Evolutionary conservation across 2,797 vertebrate species (phyloP), one percentile per base, ranked within the genome.

Genomic region (Pogoniulus pusillus): DNA sequence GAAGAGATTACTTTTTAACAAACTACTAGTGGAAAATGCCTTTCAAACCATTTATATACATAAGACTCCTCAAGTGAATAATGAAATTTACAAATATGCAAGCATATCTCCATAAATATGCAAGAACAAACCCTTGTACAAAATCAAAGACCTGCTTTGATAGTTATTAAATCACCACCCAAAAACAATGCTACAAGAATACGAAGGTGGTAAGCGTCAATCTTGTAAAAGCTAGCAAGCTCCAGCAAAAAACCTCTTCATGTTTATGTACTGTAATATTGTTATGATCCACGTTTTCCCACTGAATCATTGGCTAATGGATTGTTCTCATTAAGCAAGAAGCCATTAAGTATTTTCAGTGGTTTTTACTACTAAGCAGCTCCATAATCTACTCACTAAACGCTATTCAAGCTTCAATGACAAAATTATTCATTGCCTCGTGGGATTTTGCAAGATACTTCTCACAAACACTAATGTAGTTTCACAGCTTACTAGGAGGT

Each of bases 241-340:
- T 10, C 43, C 54, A 73, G 26, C 54, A 47, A 4, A 92, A 91
- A 91, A 60, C 12, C 30, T 64, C 16, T 4, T 66, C 64, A 5
- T 43, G 10, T 80, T 88, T 63, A 37, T 37, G 53, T 35, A n/a
- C 35, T 62, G 29, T 13, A 79, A 71, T 47, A 49, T 17, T 24
- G n/a, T 58, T 68, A 51, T 9, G 45, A 71, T 39, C 51, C 51
- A 9, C 15, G 4, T 88, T 93, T 82, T 82, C 30, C 68, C 66
- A 37, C 12, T 51, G 81, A 71, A 64, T 53, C 59, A 77, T 60
- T 58, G 69, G 51, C 37, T 91, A 86, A 89, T 51, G 32, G 43
- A 84, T 66, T 91, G 49, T 54, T 76, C 71, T 92, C 83, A 88
- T 92, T 91, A 79, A 96, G 23, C 8, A n/a, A 72, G 59, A 68